A percentile compares a stretch with the other conserved stretches of the same genome.
phyloP scores from a whole-genome alignment of 2,113 vertebrate genomes.

The Mormyrus iriodes region DNA sequence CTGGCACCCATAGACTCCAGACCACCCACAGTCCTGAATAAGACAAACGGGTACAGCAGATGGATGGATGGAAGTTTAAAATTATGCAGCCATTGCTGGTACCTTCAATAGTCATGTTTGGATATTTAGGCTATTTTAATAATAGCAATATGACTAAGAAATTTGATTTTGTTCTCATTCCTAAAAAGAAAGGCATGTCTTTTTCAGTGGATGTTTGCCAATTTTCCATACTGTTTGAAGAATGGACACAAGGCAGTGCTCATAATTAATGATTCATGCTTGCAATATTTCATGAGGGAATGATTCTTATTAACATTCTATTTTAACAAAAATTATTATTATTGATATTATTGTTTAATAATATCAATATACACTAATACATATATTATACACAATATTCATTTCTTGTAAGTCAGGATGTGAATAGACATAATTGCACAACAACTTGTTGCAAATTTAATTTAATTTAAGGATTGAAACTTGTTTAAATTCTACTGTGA shows the following conservation, averaged over 20 bases:
- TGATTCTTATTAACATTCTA: too few species aligned
- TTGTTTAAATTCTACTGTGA: background rate
- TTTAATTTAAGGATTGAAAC: background rate
- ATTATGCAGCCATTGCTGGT: background rate
- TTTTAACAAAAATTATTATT: too few species aligned
- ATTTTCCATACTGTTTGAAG: background rate
- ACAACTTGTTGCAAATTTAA: background rate
- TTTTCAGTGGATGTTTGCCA: background rate
- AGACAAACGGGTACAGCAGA: background rate
- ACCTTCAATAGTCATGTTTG: background rate
- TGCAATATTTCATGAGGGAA: background rate
- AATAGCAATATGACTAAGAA: background rate
- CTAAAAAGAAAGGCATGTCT: background rate
- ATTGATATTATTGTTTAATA: too few species aligned
- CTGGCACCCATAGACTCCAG: background rate
- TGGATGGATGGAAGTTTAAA: background rate
- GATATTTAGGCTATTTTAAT: background rate
- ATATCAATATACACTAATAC: background rate
- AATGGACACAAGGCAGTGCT: background rate
- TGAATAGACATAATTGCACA: background rate
- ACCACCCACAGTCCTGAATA: background rate
- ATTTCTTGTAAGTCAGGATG: background rate
- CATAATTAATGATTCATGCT: background rate
- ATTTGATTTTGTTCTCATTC: background rate
- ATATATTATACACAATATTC: background rate